Conservation (phyloP, 2,888 invertebrate genomes). For the Gastrophysa polygoni region DNA sequence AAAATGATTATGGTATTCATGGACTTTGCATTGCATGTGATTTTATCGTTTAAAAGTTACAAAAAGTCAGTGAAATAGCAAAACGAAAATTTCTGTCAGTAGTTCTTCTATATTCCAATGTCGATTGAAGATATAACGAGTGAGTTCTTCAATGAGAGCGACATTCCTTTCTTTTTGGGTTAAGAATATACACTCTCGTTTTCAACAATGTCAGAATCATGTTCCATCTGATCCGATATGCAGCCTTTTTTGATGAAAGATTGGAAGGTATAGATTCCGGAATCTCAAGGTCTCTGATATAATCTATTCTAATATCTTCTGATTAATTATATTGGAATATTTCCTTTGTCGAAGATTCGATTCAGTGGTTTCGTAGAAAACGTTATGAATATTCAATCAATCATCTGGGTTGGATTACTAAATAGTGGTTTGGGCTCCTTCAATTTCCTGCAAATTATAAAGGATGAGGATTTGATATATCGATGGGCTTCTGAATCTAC, state of each 20-base stretch:
- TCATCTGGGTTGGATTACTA: neutral
- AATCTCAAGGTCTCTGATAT: slow-evolving; percentile 13
- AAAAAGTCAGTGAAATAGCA: too few relatives aligned
- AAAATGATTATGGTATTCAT: too few relatives aligned
- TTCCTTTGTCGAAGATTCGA: slow-evolving; percentile 22
- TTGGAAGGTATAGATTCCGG: neutral
- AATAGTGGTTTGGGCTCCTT: neutral
- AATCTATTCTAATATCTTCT: slow-evolving; percentile 25
- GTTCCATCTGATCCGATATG: neutral
- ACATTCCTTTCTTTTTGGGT: too few relatives aligned
- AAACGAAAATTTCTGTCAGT: too few relatives aligned
- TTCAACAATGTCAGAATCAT: neutral
- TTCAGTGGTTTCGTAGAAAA: slow-evolving; percentile 8
- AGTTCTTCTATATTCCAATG: too few relatives aligned
- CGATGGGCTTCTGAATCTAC: too few relatives aligned
- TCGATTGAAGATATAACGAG: too few relatives aligned
- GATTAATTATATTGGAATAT: slow-evolving; percentile 21
- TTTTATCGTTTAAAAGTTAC: too few relatives aligned
- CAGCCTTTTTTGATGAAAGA: neutral
- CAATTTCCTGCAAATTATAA: neutral
- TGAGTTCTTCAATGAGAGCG: too few relatives aligned
- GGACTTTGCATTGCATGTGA: too few relatives aligned
- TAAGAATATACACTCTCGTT: too few relatives aligned
- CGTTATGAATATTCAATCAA: slow-evolving; percentile 23
- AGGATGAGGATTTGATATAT: neutral